Evolutionary conservation across 2,113 vertebrate genomes (phyloP), one percentile per base, ranked within the genome.

Genomic region (Onychostoma macrolepis): DNA sequence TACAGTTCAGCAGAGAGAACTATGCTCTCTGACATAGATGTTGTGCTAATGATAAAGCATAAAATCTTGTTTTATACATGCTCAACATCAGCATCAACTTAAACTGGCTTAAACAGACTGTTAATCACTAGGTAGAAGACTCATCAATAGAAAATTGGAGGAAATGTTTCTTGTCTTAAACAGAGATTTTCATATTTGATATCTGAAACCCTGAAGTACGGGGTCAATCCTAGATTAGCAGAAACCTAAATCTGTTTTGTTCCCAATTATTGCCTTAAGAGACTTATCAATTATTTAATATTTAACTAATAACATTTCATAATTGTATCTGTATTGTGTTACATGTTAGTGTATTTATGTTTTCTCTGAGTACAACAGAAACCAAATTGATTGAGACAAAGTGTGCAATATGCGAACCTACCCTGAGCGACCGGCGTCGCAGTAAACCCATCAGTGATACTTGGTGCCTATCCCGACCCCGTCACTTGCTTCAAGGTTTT

Each of bases 321-420:
- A 56, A 26, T 86, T 33, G 28, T 76, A 56, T n/a, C 15, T 71
- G 74, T 75, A 75, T 63, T 79, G 50, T 82, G 78, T 76, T 81
- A 3, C 8, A 41, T 65, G 24, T 88, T 77, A 30, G 61, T 85
- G 71, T 76, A 26, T 85, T 24, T 74, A 19, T 83, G 61, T 85
- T 81, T 87, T 76, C 76, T 85, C 67, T 33, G 77, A 36, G 76
- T 41, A 33, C 56, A 84, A 65, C 80, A 87, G 85, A 77, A 81
- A 91, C 89, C 83, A 84, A 89, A 88, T 63, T 72, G 50, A 89
- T 88, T 85, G 67, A 88, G 83, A 88, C 65, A 48, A 82, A 26
- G 28, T 77, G 87, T 90, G 87, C 87, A 89, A 90, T 89, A 88
- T 86, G 61, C 28, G 76, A 50, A 38, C 84, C 50, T 67, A 36